Evolutionary conservation across 1,140 invertebrate genomes (phyloP), one percentile per base, ranked within the genome.

Genomic region (Campodea augens): DNA sequence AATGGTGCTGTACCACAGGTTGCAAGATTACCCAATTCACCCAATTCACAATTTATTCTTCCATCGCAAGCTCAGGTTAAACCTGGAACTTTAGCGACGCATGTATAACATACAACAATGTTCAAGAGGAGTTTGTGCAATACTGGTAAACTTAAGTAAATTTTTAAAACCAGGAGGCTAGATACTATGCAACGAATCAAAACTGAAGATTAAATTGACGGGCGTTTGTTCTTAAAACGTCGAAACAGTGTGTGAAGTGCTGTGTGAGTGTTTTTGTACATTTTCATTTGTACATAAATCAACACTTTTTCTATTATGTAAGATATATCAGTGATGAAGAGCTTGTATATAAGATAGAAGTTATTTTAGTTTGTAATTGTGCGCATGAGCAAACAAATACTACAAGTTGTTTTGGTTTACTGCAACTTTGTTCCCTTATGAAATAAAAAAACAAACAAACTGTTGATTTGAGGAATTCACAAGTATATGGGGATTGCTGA

Each of bases 21-120:
- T 47, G 60, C 63, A 15, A 50, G 66, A 53, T 58, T 51, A 56
- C 66, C 54, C 39, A 63, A 25, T 60, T 65, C 47, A 53, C 65
- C 57, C 54, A 68, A 54, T 58, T 62, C 54, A 59, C 71, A 64
- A 61, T 66, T 63, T 50, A 66, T 66, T 49, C 60, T 61, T 45
- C 56, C 61, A 44, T 55, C 47, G 55, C 68, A 45, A 59, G 62
- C 46, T 59, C 69, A 54, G 61, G 64, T 55, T 57, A 70, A 55
- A 61, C 68, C 51, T 25, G 70, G 69, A 37, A 72, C 71, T 22
- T 55, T 73, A 49, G 71, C 70, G 43, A 73, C 71, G 54, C 70
- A 72, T 50, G 71, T 73, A 63, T 72, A 67, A 66, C 63, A 15
- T 10, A 7, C 7, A 32, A n/a, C n/a, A n/a, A n/a, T n/a, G n/a